phyloP scores from a whole-genome alignment of 2,888 invertebrate genomes.

The Phaedon cochleariae region DNA sequence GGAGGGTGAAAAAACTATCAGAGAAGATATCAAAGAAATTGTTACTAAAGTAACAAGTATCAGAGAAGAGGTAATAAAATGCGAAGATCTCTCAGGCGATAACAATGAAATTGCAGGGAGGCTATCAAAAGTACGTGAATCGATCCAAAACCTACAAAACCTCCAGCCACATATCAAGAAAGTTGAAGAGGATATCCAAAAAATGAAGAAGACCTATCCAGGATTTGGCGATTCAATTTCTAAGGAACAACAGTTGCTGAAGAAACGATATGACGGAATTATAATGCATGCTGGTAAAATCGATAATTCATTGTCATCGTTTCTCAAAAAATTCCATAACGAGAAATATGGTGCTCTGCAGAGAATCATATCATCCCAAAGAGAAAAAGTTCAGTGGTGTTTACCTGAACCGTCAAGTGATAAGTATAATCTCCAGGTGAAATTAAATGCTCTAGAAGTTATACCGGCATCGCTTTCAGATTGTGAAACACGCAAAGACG shows the following conservation, averaged over 20 bases:
- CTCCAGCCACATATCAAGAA: constrained; percentile 74
- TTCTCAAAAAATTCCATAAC: constrained; percentile 86
- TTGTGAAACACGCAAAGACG: constrained; percentile 72
- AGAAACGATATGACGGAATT: constrained; percentile 84
- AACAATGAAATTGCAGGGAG: constrained; percentile 84
- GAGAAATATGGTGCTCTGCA: constrained; percentile 85
- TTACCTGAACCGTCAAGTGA: constrained; percentile 88
- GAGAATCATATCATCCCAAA: constrained; percentile 80
- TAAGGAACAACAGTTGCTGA: constrained; percentile 84
- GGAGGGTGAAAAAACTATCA: constrained; percentile 77
- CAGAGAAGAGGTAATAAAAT: constrained; percentile 85
- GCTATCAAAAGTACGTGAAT: constrained; percentile 75
- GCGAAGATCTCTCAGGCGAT: constrained; percentile 89
- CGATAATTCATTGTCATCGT: constrained; percentile 78
- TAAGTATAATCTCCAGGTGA: constrained; percentile 91
- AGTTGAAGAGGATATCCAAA: constrained; percentile 74
- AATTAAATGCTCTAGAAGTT: constrained; percentile 81
- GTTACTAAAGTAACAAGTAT: constrained; percentile 77
- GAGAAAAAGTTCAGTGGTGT: constrained; percentile 93
- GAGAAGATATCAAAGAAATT: constrained; percentile 75
- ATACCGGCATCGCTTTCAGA: constrained; percentile 78
- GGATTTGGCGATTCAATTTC: constrained; percentile 79
- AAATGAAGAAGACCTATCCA: constrained; percentile 78
- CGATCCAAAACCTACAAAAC: constrained; percentile 76
- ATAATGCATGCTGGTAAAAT: constrained; percentile 83